phyloP scores from a whole-genome alignment of 2,113 vertebrate genomes.

The Pavo muticus region DNA sequence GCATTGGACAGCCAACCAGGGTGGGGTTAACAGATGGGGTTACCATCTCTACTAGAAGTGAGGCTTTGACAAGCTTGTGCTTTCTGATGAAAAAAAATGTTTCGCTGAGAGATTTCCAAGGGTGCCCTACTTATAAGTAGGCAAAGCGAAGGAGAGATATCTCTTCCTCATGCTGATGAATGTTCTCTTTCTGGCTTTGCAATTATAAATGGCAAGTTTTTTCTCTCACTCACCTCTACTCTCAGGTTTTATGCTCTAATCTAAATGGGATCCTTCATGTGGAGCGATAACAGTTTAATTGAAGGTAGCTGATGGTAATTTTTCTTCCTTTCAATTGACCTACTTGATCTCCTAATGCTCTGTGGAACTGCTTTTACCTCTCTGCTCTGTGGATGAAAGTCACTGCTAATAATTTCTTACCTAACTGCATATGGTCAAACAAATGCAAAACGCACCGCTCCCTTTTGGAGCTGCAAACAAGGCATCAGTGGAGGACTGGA shows the following conservation, averaged over 20 bases:
- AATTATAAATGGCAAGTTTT: conserved; percentile 58
- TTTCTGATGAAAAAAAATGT: neutral
- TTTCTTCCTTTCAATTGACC: conserved; percentile 52
- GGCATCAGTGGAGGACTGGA: neutral
- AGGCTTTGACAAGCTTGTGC: neutral
- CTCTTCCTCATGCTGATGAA: conserved; percentile 33
- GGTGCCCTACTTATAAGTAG: neutral
- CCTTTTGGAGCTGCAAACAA: neutral
- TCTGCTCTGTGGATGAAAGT: conserved; percentile 42
- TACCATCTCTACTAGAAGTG: neutral
- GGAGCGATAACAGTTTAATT: conserved; percentile 65
- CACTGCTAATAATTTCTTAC: neutral
- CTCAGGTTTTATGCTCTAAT: conserved; percentile 53
- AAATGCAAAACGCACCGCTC: neutral
- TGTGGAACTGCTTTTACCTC: conserved; percentile 53
- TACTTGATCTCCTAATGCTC: conserved; percentile 49
- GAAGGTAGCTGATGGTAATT: conserved; percentile 45
- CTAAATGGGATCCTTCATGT: conserved; percentile 62
- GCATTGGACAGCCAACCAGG: neutral
- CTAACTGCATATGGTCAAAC: neutral
- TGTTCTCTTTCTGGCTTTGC: neutral
- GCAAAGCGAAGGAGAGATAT: neutral
- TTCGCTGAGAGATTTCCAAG: neutral
- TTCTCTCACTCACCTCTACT: conserved; percentile 13
- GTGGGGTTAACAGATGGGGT: neutral